Conservation (phyloP, 2,797 vertebrate genomes). For the Glyptemys insculpta region DNA sequence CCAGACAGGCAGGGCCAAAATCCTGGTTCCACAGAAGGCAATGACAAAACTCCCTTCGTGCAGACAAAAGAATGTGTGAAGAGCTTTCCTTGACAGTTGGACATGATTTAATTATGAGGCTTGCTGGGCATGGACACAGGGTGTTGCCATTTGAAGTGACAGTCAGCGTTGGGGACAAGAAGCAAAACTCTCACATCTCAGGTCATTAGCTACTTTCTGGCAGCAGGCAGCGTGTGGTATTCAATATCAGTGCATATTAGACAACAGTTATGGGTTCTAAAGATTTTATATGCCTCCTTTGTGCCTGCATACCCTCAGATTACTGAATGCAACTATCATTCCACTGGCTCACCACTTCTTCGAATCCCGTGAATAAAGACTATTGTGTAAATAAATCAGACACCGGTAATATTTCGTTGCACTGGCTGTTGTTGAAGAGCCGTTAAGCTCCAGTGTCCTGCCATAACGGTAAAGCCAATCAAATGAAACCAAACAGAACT, state of each 20-base stretch:
- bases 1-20: constrained; percentile 32
- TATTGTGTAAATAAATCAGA: too few species aligned
- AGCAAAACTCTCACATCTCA: constrained; percentile 69
- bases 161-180: constrained; percentile 49
- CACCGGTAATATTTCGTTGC: background rate
- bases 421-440: background rate
- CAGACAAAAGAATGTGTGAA: constrained; percentile 67
- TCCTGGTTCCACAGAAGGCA: background rate
- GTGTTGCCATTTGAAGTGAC: constrained; percentile 75
- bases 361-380: background rate
- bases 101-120: constrained; percentile 75
- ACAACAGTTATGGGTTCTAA: constrained; percentile 5
- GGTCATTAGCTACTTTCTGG: constrained; percentile 45
- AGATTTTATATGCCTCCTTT: background rate
- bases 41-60: constrained; percentile 10
- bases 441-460: background rate
- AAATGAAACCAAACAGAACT: background rate
- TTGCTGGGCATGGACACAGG: constrained; percentile 71
- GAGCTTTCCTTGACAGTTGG: constrained; percentile 75
- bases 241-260: constrained; percentile 57
- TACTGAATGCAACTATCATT: background rate
- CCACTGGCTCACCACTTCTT: background rate
- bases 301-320: background rate
- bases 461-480: background rate
- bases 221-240: constrained; percentile 12